Evolutionary conservation across 2,797 vertebrate species (phyloP).

Genomic region (Muscicapa striata): DNA sequence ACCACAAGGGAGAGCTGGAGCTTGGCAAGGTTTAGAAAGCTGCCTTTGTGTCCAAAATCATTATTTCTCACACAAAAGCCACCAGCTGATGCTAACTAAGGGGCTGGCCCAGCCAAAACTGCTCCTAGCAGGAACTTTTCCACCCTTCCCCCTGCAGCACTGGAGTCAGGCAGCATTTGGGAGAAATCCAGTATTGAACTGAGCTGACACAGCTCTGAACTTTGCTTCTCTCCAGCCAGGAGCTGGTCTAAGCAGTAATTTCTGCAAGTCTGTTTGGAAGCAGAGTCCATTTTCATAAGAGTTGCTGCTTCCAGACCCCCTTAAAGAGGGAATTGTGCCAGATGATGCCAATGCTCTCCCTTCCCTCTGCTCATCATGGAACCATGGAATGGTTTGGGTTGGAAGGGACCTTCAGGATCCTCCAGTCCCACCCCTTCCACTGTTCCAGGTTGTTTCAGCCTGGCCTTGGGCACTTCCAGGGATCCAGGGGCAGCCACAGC

Average conservation of each 20-base stretch:
- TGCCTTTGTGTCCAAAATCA: not conserved
- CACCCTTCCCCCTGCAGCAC: not conserved
- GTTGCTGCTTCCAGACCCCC: not conserved
- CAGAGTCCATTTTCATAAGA: not conserved
- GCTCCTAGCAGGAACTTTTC: not conserved
- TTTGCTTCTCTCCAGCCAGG: not conserved
- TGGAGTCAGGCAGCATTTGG: not conserved
- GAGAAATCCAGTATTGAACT: not conserved
- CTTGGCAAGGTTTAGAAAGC: not conserved
- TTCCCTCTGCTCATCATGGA: not conserved
- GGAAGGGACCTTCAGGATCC: not conserved
- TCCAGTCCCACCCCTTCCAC: not conserved
- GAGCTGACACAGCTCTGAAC: not conserved
- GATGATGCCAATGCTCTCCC: not conserved
- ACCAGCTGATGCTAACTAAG: not conserved
- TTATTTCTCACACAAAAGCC: not conserved
- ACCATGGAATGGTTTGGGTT: not conserved
- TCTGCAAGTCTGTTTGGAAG: not conserved
- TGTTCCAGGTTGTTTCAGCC: fast-evolving
- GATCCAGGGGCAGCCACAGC: not conserved
- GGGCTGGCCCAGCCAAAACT: not conserved
- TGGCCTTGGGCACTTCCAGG: not conserved
- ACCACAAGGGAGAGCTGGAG: not conserved
- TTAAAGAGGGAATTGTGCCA: not conserved
- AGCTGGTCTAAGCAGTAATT: not conserved